Evolutionary conservation across 1,140 invertebrate genomes (phyloP).

Genomic region (Parasteatoda tepidariorum): DNA sequence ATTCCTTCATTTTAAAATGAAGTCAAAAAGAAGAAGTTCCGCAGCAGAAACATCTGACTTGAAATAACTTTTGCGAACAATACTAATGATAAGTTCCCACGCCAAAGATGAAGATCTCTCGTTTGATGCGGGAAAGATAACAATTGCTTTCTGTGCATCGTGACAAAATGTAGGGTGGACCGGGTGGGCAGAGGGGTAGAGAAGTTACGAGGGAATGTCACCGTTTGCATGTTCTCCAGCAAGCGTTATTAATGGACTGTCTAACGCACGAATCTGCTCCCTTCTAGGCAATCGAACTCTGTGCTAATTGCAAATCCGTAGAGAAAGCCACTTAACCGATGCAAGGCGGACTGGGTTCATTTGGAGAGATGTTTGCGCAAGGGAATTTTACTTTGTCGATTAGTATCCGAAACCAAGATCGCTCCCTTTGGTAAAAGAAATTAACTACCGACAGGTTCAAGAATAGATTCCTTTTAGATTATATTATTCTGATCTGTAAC

Average conservation of each 20-base stretch:
- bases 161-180: slow-evolving; percentile 16
- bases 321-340: slow-evolving; percentile 55
- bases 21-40: not conserved
- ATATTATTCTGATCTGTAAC: too few relatives aligned
- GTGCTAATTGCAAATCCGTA: slow-evolving; percentile 53
- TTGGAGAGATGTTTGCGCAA: slow-evolving; percentile 26
- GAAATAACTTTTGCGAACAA: slow-evolving; percentile 25
- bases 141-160: slow-evolving; percentile 38
- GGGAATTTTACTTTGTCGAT: slow-evolving; percentile 31
- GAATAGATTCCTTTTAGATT: not conserved
- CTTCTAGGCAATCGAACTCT: slow-evolving; percentile 33
- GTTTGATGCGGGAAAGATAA: slow-evolving; percentile 50
- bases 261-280: slow-evolving; percentile 31
- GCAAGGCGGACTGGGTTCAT: slow-evolving; percentile 19
- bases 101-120: slow-evolving; percentile 49
- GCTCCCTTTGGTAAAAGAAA: not conserved
- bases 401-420: slow-evolving; percentile 1
- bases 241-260: slow-evolving; percentile 54
- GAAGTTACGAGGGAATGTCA: slow-evolving; percentile 33
- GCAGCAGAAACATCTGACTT: slow-evolving; percentile 3
- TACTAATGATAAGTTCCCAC: slow-evolving; percentile 45
- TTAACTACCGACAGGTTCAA: not conserved
- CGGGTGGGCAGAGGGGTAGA: not conserved
- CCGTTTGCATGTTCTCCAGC: slow-evolving; percentile 26
- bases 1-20: too few relatives aligned